Conservation (phyloP, 2,888 invertebrate genomes). For the Priocnemis perturbator region DNA sequence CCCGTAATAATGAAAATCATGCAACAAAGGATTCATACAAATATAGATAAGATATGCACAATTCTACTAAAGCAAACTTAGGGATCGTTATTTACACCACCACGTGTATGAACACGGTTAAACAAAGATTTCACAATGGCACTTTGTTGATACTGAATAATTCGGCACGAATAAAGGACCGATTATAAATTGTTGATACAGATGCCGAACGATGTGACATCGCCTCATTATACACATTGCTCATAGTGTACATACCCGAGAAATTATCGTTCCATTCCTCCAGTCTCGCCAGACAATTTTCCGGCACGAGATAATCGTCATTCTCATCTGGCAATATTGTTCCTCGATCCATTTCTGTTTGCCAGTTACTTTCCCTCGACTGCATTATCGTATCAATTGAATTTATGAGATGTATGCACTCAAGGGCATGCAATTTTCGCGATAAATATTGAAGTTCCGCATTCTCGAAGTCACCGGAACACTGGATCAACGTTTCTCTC, state of each 20-base stretch:
- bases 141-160: no score
- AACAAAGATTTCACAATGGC: no score
- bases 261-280: constrained; percentile 52
- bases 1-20: no score
- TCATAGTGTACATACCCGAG: constrained; percentile 44
- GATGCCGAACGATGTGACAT: neutral
- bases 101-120: no score
- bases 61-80: no score
- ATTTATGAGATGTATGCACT: constrained; percentile 55
- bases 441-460: constrained; percentile 50
- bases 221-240: constrained; percentile 2
- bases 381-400: constrained; percentile 23
- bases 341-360: constrained; percentile 16
- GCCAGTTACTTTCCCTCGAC: constrained; percentile 19
- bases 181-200: neutral
- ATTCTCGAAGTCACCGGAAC: constrained; percentile 43
- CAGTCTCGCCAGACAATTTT: constrained; percentile 51
- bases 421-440: constrained; percentile 47
- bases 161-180: no score
- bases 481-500: constrained; percentile 40
- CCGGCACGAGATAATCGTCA: constrained; percentile 18
- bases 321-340: neutral
- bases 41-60: no score
- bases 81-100: no score
- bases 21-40: no score